phyloP scores from a whole-genome alignment of 2,797 vertebrate species.

The Xenops minutus region DNA sequence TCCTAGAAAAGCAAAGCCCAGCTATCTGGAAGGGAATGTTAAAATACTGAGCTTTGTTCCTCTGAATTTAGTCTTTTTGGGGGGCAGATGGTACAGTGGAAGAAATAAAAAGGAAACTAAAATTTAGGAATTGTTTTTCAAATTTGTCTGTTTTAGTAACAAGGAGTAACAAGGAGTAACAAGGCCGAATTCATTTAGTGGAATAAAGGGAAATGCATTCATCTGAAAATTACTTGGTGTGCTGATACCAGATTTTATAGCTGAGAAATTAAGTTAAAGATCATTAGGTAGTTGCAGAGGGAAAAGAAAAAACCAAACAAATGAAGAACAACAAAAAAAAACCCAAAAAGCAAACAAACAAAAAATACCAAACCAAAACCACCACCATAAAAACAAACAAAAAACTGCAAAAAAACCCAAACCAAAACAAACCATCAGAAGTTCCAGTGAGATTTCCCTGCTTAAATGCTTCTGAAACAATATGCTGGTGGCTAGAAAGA shows the following conservation, averaged over 20 bases:
- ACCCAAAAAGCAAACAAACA: too few relatives aligned
- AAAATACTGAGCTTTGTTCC: not conserved
- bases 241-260: not conserved
- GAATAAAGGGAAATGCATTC: not conserved
- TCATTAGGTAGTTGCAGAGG: not conserved
- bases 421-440: not conserved
- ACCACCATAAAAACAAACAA: too few relatives aligned
- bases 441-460: not conserved
- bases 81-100: not conserved
- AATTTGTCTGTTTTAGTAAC: not conserved
- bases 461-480: not conserved
- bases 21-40: not conserved
- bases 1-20: not conserved
- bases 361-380: too few relatives aligned
- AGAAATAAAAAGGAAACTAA: not conserved
- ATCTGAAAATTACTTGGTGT: not conserved
- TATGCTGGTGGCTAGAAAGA: not conserved
- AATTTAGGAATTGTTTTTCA: not conserved
- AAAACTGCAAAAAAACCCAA: too few relatives aligned
- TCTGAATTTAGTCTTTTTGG: not conserved
- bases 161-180: not conserved
- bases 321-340: too few relatives aligned
- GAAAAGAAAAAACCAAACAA: not conserved
- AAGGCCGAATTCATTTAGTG: not conserved
- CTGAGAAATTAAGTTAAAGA: slow-evolving; percentile 7